Evolutionary conservation across 2,888 invertebrate genomes (phyloP).

Genomic region (Drosophila emarginata): DNA sequence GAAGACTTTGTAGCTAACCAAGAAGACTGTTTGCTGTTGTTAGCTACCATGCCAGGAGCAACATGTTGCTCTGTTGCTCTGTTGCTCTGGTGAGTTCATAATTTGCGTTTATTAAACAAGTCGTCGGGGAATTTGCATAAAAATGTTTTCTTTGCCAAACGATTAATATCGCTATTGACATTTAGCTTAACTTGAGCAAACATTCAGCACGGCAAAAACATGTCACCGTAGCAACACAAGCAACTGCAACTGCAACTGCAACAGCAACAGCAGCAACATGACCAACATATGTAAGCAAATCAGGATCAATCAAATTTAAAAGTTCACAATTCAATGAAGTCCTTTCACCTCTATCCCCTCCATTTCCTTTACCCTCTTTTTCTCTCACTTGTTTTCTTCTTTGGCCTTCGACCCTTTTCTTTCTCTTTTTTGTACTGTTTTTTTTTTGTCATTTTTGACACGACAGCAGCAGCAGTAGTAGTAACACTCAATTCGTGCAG

Average conservation of each 20-base stretch:
- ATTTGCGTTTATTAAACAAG: conserved; percentile 76
- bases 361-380: not conserved
- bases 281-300: conserved; percentile 49
- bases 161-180: conserved; percentile 58
- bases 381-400: not conserved
- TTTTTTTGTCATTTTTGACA: conserved; percentile 33
- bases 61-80: conserved; percentile 64
- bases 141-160: conserved; percentile 47
- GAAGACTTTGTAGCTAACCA: not conserved
- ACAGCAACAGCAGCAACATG: conserved; percentile 25
- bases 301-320: conserved; percentile 62
- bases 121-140: conserved; percentile 62
- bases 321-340: conserved; percentile 66
- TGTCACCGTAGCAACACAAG: conserved; percentile 27
- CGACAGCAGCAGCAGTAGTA: conserved; percentile 63
- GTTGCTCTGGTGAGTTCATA: conserved; percentile 59
- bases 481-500: conserved; percentile 66
- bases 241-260: conserved; percentile 27
- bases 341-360: not conserved
- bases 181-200: conserved; percentile 7
- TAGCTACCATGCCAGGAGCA: conserved; percentile 35
- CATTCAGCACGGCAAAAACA: conserved; percentile 26
- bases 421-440: conserved; percentile 10
- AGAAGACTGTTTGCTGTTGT: conserved; percentile 23
- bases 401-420: conserved; percentile 18